Evolutionary conservation across 2,888 invertebrate species (phyloP).

Genomic region (Andrena minutula): DNA sequence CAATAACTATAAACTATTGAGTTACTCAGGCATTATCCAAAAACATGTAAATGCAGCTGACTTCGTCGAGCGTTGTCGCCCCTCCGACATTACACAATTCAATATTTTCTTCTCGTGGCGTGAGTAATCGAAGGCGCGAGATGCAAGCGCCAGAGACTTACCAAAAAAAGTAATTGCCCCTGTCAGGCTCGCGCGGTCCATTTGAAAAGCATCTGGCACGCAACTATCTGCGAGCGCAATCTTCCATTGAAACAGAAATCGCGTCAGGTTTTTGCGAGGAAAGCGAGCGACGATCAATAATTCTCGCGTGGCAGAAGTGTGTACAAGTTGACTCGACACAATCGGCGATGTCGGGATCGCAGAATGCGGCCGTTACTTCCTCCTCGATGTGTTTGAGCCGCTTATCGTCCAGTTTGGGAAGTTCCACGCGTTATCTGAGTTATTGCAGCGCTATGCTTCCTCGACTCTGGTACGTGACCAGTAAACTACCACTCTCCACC

Average conservation of each 20-base stretch:
- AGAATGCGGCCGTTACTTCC: neutral
- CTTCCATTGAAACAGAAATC: neutral
- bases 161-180: neutral
- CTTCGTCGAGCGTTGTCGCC: neutral
- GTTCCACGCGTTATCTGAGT: neutral
- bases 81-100: neutral
- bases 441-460: neutral
- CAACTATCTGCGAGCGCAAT: neutral
- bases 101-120: neutral
- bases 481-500: neutral
- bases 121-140: neutral
- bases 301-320: neutral
- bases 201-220: slow-evolving; percentile 21
- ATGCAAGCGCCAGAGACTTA: neutral
- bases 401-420: neutral
- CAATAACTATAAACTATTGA: neutral
- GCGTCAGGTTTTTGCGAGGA: neutral
- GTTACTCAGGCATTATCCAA: neutral
- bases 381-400: neutral
- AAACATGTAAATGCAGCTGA: neutral
- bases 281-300: neutral
- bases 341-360: neutral
- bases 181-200: neutral
- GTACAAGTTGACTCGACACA: neutral
- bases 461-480: slow-evolving; percentile 9